Evolutionary conservation across 2,888 invertebrate genomes (phyloP).

Genomic region (Caenorhabditis uteleia): DNA sequence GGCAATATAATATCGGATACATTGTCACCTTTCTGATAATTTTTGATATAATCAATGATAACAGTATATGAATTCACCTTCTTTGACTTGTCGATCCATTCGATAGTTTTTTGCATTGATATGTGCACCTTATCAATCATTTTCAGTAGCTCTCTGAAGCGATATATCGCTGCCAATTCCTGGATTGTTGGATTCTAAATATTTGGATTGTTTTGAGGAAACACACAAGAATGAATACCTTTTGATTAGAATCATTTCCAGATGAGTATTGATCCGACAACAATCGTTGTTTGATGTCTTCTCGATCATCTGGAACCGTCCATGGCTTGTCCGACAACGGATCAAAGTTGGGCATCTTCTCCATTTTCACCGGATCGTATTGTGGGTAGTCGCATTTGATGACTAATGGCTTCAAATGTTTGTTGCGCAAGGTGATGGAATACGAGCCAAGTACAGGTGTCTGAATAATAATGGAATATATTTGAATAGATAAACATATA

Average conservation of each 20-base stretch:
- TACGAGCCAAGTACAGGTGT: no score
- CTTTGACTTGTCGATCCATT: conserved; percentile 32
- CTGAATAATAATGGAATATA: no score
- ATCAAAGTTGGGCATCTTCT: no score
- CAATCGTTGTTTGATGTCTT: conserved; percentile 23
- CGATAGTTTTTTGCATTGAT: conserved; percentile 19
- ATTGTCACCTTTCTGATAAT: background rate
- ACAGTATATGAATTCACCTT: conserved; percentile 2
- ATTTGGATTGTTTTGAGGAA: background rate
- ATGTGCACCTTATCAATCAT: conserved; percentile 20
- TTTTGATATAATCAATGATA: background rate
- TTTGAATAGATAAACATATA: no score
- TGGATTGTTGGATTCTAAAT: conserved; percentile 18
- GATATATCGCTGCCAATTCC: conserved; percentile 30
- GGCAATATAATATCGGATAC: background rate
- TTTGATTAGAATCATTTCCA: background rate
- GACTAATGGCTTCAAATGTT: no score
- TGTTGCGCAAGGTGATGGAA: no score
- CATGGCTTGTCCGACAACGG: conserved; percentile 28
- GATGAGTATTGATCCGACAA: conserved; percentile 1
- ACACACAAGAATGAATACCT: no score
- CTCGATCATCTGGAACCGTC: conserved; percentile 27
- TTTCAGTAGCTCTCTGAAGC: conserved; percentile 26
- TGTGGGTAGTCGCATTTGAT: no score
- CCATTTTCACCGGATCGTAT: no score